Evolutionary conservation across 2,797 vertebrate genomes (phyloP).

Genomic region (Caiman crocodilus): DNA sequence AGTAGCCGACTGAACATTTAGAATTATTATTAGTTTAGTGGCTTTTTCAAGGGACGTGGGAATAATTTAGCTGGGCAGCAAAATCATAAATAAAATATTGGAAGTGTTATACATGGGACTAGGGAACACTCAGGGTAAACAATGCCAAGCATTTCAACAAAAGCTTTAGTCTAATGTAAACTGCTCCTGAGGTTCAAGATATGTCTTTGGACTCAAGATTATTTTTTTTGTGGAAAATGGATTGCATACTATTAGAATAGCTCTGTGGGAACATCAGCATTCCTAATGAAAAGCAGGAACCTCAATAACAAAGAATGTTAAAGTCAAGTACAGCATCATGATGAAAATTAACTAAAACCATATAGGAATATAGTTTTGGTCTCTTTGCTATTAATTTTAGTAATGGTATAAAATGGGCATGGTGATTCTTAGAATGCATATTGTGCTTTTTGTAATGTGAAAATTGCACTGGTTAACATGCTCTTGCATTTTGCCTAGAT

Average conservation of each 20-base stretch:
- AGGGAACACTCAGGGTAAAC: neutral
- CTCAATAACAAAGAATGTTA: neutral
- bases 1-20: neutral
- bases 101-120: neutral
- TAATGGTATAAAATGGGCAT: neutral
- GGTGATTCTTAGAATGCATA: rapidly evolving
- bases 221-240: neutral
- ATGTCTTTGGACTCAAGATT: neutral
- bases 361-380: neutral
- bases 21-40: neutral
- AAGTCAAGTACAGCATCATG: neutral
- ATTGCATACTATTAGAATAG: neutral
- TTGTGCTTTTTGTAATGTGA: neutral
- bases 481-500: neutral
- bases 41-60: neutral
- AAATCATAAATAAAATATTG: neutral
- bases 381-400: neutral
- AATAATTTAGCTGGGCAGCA: neutral
- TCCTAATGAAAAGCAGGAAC: neutral
- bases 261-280: neutral
- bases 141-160: neutral
- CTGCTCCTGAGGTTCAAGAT: rapidly evolving
- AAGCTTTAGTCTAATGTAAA: neutral
- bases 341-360: neutral
- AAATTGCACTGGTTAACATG: rapidly evolving